Conservation (phyloP, 64 coral and sea anemone species). For the Dendrophyllia cribrosa region DNA sequence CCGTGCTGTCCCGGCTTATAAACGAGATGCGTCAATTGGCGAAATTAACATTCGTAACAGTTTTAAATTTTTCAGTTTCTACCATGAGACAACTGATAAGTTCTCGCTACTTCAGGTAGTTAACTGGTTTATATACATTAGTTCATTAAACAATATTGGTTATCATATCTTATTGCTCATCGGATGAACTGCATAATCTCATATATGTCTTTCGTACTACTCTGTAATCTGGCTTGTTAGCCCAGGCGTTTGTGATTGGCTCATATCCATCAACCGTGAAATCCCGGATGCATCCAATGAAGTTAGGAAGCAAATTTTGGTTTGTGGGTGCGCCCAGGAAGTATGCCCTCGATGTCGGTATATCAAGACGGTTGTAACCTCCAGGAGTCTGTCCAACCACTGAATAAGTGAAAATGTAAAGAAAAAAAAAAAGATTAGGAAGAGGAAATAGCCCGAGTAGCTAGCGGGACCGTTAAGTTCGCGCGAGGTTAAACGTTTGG, state of each 20-base stretch:
- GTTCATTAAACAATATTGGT: background rate
- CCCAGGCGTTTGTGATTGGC: conserved; percentile 64
- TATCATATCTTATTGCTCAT: background rate
- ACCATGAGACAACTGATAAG: no score
- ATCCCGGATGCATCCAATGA: conserved; percentile 72
- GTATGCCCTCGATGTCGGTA: conserved; percentile 47
- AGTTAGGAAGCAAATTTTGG: conserved; percentile 45
- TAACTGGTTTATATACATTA: no score
- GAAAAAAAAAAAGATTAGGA: background rate
- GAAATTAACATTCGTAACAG: no score
- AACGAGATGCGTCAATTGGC: no score
- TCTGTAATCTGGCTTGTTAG: conserved; percentile 35
- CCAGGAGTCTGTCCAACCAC: conserved; percentile 33
- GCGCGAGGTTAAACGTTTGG: background rate
- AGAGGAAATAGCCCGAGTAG: background rate
- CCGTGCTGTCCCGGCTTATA: no score
- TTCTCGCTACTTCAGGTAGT: no score
- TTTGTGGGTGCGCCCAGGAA: conserved; percentile 57
- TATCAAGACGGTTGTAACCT: conserved; percentile 53
- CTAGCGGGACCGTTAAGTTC: no score
- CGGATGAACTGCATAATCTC: conserved; percentile 42
- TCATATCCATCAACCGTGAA: conserved; percentile 72
- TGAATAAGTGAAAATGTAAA: background rate
- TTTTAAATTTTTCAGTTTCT: no score
- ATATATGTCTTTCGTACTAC: conserved; percentile 17